Evolutionary conservation across 92 coral and sea anemone genomes (phyloP).

Genomic region (Virgularia gustaviana): DNA sequence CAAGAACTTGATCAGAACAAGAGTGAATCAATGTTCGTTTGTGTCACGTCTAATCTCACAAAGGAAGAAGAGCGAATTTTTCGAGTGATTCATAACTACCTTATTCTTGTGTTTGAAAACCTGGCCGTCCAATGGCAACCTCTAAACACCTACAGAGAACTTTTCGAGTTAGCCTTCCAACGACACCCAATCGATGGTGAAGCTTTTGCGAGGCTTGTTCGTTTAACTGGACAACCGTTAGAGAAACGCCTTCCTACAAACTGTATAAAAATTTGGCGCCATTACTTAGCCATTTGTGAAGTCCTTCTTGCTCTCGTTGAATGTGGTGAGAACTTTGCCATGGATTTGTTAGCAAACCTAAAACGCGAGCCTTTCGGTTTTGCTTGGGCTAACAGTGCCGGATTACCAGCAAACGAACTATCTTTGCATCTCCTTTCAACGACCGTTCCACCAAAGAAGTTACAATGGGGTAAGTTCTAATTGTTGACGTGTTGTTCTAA

Average conservation of each 20-base stretch:
- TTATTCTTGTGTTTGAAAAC: slow-evolving; percentile 73
- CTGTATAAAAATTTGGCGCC: slow-evolving; percentile 68
- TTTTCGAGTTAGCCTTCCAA: slow-evolving; percentile 80
- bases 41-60: slow-evolving; percentile 58
- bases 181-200: slow-evolving; percentile 67
- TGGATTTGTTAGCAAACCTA: slow-evolving; percentile 62
- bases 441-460: background rate
- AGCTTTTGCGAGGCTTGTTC: slow-evolving; percentile 52
- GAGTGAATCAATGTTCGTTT: slow-evolving; percentile 59
- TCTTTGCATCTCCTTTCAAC: slow-evolving; percentile 6
- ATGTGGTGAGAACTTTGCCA: slow-evolving; percentile 74
- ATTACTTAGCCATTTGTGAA: slow-evolving; percentile 75
- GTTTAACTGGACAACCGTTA: slow-evolving; percentile 25
- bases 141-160: slow-evolving; percentile 86
- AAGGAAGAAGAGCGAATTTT: slow-evolving; percentile 52
- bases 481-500: background rate
- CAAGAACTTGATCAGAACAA: slow-evolving; percentile 66
- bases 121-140: slow-evolving; percentile 78
- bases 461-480: slow-evolving; percentile 16
- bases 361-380: slow-evolving; percentile 65
- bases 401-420: slow-evolving; percentile 53
- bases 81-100: slow-evolving; percentile 58
- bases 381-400: slow-evolving; percentile 74
- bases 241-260: slow-evolving; percentile 23
- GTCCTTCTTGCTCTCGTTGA: slow-evolving; percentile 80